Evolutionary conservation across 2,113 vertebrate species (phyloP).

Genomic region (Upupa epops): DNA sequence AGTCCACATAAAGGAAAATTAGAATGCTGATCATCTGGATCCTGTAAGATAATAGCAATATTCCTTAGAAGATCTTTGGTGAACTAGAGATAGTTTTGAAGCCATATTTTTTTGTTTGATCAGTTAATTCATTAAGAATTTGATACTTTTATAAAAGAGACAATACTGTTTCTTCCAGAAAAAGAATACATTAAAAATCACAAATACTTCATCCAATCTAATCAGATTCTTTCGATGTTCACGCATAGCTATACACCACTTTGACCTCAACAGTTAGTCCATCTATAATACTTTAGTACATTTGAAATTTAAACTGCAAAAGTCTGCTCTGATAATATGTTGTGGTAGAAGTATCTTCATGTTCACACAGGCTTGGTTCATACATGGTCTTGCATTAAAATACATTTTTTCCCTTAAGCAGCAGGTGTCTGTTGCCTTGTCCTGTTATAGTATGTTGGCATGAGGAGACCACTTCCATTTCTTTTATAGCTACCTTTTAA

Average conservation of each 20-base stretch:
- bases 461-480: not conserved
- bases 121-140: not conserved
- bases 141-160: too few relatives aligned
- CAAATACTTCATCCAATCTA: not conserved
- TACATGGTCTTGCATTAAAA: not conserved
- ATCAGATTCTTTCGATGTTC: not conserved
- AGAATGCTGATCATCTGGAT: not conserved
- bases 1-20: not conserved
- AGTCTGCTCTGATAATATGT: not conserved
- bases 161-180: not conserved
- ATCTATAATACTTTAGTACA: not conserved
- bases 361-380: not conserved
- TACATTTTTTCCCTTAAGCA: not conserved
- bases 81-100: not conserved
- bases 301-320: not conserved
- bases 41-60: not conserved
- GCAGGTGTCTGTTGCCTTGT: not conserved
- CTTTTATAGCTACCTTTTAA: not conserved
- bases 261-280: not conserved
- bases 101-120: not conserved
- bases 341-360: not conserved
- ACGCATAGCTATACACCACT: not conserved
- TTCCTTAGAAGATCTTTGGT: not conserved
- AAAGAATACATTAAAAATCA: not conserved
- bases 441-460: not conserved